Evolutionary conservation across 2,113 vertebrate genomes (phyloP), one percentile per base, ranked within the genome.

Genomic region (Cromileptes altivelis): DNA sequence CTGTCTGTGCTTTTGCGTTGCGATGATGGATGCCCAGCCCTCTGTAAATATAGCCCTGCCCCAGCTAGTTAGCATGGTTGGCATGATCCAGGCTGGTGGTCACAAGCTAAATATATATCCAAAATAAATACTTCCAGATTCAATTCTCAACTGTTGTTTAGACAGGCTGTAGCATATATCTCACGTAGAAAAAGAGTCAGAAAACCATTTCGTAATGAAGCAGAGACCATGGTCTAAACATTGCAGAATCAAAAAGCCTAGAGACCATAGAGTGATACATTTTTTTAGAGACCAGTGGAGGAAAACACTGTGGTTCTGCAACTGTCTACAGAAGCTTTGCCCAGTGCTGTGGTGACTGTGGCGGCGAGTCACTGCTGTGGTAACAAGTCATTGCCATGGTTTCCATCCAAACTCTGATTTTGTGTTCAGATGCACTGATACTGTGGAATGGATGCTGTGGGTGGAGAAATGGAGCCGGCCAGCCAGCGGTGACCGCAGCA

Each of bases 11-110:
- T 85, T 84, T 86, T 89, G 86, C 80, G 45, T 90, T 63, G 73
- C 52, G 84, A 84, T 93, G 91, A 94, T 93, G 91, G 92, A 93
- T 91, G 89, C 91, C 91, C 92, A 84, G 81, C 90, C 89, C 89
- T 91, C 88, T 52, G 70, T 94, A 96, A 95, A 95, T 96, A 95
- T 96, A 96, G 86, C 88, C 72, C 70, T 81, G 74, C 87, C 87
- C 90, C 85, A 89, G 92, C 94, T 95, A 94, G 93, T 95, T 95
- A 95, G 92, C 93, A 94, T 95, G 92, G 90, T 64, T 94, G 93
- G 88, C 93, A 90, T 95, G 88, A 85, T 91, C 92, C 90, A 83
- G 78, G 77, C 89, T 10, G 58, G 87, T 75, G 80, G 90, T 96
- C 94, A 96, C 84, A 70, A 63, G 77, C 91, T 95, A 94, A 88